Evolutionary conservation across 2,113 vertebrate genomes (phyloP).

Genomic region (Dipodomys ordii): DNA sequence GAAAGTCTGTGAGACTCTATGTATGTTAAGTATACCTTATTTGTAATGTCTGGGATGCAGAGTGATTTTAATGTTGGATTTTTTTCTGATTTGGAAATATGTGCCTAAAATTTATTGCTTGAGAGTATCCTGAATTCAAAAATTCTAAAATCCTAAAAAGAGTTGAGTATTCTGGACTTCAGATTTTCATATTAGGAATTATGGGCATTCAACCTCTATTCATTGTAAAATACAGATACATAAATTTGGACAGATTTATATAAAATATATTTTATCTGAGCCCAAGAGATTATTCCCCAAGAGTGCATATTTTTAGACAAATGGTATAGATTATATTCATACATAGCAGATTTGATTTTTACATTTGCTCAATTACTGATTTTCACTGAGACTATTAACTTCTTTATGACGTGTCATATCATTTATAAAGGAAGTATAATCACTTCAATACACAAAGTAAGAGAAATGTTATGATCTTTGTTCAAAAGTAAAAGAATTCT

Average conservation of each 20-base stretch:
- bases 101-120: neutral
- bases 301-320: neutral
- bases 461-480: neutral
- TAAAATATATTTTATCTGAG: constrained; percentile 32
- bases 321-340: neutral
- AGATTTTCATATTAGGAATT: neutral
- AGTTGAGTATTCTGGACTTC: neutral
- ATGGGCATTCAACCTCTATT: neutral
- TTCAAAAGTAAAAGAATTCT: constrained; percentile 33
- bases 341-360: neutral
- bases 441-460: neutral
- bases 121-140: neutral
- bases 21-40: neutral
- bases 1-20: neutral
- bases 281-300: neutral
- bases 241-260: constrained; percentile 37
- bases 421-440: constrained; percentile 15
- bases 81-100: neutral
- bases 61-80: neutral
- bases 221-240: neutral
- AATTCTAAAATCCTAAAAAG: neutral
- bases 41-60: neutral
- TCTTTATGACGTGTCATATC: neutral
- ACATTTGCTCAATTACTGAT: constrained; percentile 27
- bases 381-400: neutral